phyloP scores from a whole-genome alignment of 1,140 invertebrate genomes.

The Spodoptera litura region DNA sequence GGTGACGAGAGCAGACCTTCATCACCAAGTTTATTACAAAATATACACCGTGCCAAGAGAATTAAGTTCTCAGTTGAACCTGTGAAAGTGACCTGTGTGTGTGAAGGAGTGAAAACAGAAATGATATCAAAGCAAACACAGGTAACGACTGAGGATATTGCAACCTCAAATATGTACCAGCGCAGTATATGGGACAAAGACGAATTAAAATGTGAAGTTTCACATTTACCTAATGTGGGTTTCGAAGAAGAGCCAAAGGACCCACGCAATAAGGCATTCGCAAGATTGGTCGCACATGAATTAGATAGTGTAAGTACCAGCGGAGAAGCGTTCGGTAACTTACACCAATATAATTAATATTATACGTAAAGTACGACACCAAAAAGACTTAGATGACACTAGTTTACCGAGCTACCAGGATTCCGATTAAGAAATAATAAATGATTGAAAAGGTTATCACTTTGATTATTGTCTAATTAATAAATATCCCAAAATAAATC shows the following conservation, averaged over 20 bases:
- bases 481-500: too few species aligned
- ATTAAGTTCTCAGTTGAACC: conserved; percentile 3
- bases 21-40: conserved; percentile 2
- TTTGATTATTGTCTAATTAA: too few species aligned
- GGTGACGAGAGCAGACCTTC: conserved; percentile 3
- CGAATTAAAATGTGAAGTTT: conserved; percentile 7
- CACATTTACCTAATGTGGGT: conserved; percentile 5
- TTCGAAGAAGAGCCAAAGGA: conserved; percentile 9
- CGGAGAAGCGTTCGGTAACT: too few species aligned
- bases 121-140: conserved; percentile 6
- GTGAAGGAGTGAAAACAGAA: conserved; percentile 5
- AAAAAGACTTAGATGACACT: too few species aligned
- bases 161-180: conserved; percentile 2
- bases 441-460: too few species aligned
- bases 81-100: too few species aligned
- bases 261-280: conserved; percentile 1
- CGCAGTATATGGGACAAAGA: conserved; percentile 5
- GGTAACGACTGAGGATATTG: conserved; percentile 5
- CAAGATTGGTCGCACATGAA: background rate
- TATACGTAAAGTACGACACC: too few species aligned
- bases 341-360: too few species aligned
- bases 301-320: too few species aligned
- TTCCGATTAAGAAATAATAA: too few species aligned
- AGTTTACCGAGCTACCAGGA: too few species aligned
- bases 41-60: conserved; percentile 5